Evolutionary conservation across 1,140 invertebrate species (phyloP), one percentile per base, ranked within the genome.

Genomic region (Theocolax elegans): DNA sequence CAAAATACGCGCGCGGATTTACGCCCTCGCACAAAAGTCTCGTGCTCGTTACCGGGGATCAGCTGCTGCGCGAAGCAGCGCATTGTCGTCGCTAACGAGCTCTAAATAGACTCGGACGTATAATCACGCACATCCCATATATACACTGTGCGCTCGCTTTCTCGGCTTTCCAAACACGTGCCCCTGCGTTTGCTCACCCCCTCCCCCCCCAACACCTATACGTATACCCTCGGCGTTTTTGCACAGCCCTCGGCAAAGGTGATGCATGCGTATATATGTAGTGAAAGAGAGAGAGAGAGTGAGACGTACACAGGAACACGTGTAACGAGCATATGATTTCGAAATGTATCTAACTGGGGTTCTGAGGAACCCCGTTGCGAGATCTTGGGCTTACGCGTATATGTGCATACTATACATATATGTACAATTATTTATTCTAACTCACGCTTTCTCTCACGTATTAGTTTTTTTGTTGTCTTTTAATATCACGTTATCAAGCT

Each of bases 41-140:
- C 77, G 70, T 75, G 76, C 83, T 84, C 83, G 81, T 85, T 85
- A 85, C 74, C 17, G 79, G 79, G 81, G 78, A 84, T 84, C 83
- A 82, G 80, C 79, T 78, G 77, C 40, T 40, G 51, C 10, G 15
- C 13, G 38, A 19, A 3, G 1, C 76, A 68, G 71, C 74, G 75
- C 72, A 80, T 80, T 83, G 81, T 80, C 76, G 74, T 54, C 75
- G 74, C 79, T 85, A 85, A 85, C 84, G 81, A 84, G 82, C 81
- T 78, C 78, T 84, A 84, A 84, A 84, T 83, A 79, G 80, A 82
- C 79, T 75, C 66, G 75, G 72, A 71, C 72, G 56, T 74, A 75
- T 76, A 79, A 79, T 78, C 78, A 73, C 74, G 72, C 70, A 60
- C 60, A 59, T 73, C 38, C 64, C 72, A 76, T 72, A 74, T 69